These are phyloP conservation scores for Lycaena phlaeas DNA, from an alignment of 2,888 invertebrate species.

Conservation along the genomic window DNA sequence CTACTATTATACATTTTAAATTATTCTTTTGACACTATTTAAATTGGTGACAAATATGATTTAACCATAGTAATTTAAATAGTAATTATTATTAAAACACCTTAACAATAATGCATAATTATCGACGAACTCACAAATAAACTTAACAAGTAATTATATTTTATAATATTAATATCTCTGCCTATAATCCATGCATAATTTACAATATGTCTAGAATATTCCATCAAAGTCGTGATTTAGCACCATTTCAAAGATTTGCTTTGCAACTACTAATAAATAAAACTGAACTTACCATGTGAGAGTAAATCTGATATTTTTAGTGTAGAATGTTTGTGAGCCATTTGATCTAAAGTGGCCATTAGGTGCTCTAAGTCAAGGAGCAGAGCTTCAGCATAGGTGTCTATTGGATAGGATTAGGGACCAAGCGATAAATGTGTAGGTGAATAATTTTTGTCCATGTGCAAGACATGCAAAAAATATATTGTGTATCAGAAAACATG, in stretches of 20 bases:
- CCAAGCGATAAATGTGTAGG: slow-evolving; percentile 49
- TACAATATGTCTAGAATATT: too few species aligned
- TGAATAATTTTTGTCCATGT: slow-evolving; percentile 57
- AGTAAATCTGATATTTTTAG: slow-evolving; percentile 69
- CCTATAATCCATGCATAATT: background rate
- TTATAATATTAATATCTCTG: too few species aligned
- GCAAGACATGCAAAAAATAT: slow-evolving; percentile 70
- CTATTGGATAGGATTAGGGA: slow-evolving; percentile 44
- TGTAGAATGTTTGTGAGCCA: slow-evolving; percentile 67
- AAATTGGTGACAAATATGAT: too few species aligned
- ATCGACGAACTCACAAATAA: too few species aligned
- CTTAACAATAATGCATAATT: too few species aligned
- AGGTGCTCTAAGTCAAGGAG: slow-evolving; percentile 72
- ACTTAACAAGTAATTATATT: too few species aligned
- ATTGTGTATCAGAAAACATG: slow-evolving; percentile 29
- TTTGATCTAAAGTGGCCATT: slow-evolving; percentile 71
- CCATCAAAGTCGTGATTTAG: too few species aligned
- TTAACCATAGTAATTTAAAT: too few species aligned
- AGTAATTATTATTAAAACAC: too few species aligned
- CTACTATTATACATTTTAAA: too few species aligned
- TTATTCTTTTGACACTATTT: too few species aligned
- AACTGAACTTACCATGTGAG: slow-evolving; percentile 57
- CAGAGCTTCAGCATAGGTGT: slow-evolving; percentile 69
- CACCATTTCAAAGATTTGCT: too few species aligned
- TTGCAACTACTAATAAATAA: background rate